phyloP scores from a whole-genome alignment of 1,140 invertebrate genomes.

The Aphelinus certus region DNA sequence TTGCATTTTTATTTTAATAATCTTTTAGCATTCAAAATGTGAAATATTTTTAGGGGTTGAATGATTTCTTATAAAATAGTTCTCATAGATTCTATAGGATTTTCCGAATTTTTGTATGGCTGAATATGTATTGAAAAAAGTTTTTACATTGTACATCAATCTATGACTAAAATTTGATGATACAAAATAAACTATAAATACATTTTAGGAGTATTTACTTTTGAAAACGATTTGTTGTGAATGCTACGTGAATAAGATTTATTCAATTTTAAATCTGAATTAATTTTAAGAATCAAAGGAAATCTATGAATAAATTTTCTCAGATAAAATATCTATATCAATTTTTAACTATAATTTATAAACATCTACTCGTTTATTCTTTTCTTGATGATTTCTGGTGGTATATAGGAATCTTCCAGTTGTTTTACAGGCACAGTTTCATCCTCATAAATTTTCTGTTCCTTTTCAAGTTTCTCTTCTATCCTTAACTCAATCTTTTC shows the following conservation, averaged over 20 bases:
- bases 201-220: neutral
- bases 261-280: no score
- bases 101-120: neutral
- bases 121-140: neutral
- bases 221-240: no score
- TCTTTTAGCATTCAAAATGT: no score
- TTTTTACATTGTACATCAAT: neutral
- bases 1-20: no score
- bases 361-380: neutral
- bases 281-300: no score
- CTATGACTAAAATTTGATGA: neutral
- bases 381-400: constrained; percentile 67
- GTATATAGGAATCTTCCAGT: constrained; percentile 72
- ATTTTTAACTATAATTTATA: neutral
- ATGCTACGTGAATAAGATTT: no score
- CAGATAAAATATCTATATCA: no score
- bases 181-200: neutral
- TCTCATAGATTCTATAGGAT: no score
- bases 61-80: no score
- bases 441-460: constrained; percentile 46
- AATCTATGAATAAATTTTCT: no score
- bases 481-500: constrained; percentile 78
- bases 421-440: constrained; percentile 31
- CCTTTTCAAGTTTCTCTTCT: constrained; percentile 65
- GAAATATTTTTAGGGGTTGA: no score